Evolutionary conservation across 2,888 invertebrate genomes (phyloP).

Genomic region (Cephus pygmeus): DNA sequence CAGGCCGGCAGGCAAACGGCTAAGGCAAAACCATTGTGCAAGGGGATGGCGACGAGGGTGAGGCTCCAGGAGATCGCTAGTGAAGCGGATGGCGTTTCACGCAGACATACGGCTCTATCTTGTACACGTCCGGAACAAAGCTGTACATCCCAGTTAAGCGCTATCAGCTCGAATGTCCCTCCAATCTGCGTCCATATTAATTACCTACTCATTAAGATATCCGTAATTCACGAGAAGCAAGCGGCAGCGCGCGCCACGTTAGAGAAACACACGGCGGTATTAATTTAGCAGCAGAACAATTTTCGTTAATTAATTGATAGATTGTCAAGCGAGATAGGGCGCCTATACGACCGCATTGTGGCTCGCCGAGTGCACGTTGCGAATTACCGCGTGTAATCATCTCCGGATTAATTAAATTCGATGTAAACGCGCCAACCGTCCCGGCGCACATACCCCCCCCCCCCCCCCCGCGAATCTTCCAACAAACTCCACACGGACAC

Average conservation of each 20-base stretch:
- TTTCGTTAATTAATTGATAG: slow-evolving; percentile 65
- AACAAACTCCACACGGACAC: too few species aligned
- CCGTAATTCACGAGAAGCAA: slow-evolving; percentile 54
- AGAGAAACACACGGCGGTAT: slow-evolving; percentile 42
- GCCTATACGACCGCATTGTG: slow-evolving; percentile 9
- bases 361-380: slow-evolving; percentile 30
- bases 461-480: too few species aligned
- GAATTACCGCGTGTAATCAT: slow-evolving; percentile 53
- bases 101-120: neutral
- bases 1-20: too few species aligned
- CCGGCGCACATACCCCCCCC: neutral
- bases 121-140: slow-evolving; percentile 47
- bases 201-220: slow-evolving; percentile 65
- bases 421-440: slow-evolving; percentile 38
- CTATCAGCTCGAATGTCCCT: slow-evolving; percentile 56
- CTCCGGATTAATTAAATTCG: slow-evolving; percentile 56
- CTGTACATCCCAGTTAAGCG: slow-evolving; percentile 59
- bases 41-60: too few species aligned
- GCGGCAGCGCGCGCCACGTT: slow-evolving; percentile 3
- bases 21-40: too few species aligned
- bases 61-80: too few species aligned
- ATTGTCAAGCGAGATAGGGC: slow-evolving; percentile 56
- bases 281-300: slow-evolving; percentile 57
- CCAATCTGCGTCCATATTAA: slow-evolving; percentile 64
- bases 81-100: too few species aligned